These are phyloP conservation scores for Halesus radiatus DNA, from an alignment of 1,140 invertebrate genomes.

Conservation along the genomic window DNA sequence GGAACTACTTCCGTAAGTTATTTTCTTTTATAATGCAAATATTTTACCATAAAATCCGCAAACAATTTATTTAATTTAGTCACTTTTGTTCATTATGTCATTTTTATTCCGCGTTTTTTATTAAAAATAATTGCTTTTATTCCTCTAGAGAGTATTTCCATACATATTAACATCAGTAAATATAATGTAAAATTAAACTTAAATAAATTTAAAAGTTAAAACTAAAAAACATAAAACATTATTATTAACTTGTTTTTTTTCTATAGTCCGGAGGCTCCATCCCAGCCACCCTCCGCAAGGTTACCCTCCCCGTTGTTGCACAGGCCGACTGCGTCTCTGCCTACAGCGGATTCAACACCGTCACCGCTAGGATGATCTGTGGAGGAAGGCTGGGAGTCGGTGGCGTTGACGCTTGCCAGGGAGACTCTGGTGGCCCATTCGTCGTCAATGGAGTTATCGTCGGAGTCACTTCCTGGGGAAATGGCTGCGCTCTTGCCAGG, in stretches of 20 bases:
- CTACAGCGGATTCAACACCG: slow-evolving; percentile 55
- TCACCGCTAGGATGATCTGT: slow-evolving; percentile 79
- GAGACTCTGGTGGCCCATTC: slow-evolving; percentile 77
- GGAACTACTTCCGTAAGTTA: slow-evolving; percentile 57
- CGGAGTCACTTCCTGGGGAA: slow-evolving; percentile 70
- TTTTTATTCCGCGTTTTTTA: too few species aligned
- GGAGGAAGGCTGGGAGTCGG: slow-evolving; percentile 68
- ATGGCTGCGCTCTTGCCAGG: slow-evolving; percentile 65
- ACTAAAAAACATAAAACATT: too few species aligned
- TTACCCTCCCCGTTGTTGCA: slow-evolving; percentile 64
- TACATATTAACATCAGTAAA: too few species aligned
- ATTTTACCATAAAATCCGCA: too few species aligned
- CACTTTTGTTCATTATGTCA: too few species aligned
- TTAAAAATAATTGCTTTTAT: too few species aligned
- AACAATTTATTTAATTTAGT: too few species aligned
- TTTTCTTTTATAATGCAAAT: too few species aligned
- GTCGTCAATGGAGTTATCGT: slow-evolving; percentile 70
- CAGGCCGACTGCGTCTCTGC: slow-evolving; percentile 59
- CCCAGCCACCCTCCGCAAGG: slow-evolving; percentile 61
- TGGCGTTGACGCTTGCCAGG: slow-evolving; percentile 65
- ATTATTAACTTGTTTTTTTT: background rate
- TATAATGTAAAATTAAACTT: too few species aligned
- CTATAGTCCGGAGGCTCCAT: slow-evolving; percentile 42
- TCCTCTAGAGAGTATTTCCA: too few species aligned
- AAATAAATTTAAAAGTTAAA: too few species aligned